Base-by-base conservation (phyloP, 35 echinoderm and acorn worm genomes). In the Lytechinus pictus region DNA sequence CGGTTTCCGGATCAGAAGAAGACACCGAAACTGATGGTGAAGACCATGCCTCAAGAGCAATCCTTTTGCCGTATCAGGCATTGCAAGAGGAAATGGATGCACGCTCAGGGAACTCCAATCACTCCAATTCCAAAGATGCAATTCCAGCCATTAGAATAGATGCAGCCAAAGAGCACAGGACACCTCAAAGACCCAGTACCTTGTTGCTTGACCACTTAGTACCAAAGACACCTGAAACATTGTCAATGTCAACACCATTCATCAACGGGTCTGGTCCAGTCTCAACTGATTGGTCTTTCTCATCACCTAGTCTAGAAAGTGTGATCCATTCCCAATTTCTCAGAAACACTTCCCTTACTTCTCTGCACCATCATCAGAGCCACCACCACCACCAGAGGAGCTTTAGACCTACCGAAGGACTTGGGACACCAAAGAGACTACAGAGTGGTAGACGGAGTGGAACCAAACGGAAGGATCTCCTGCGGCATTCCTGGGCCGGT, bases 261-360 rank as follows among this genome's bases (percentile, higher is more conserved):
- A 93, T 93, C 13, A 93, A 54, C 11, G n/a, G 52, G 53, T 57
- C 92, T 55, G 53, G 4, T 10, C 92, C 54, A 9, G 28, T 54
- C 28, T 55, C 92, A 19, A 93, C 3, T 10, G 92, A 54, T n/a
- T 57, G 53, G 54, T 54, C 52, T n/a, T 93, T 93, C 11, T 57
- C 52, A 57, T 93, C 92, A 10, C 92, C 92, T n/a, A 93, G 92
- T 57, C 92, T 93, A 93, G 92, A 93, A 27, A 93, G 92, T 57
- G 92, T 93, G 9, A 93, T 93, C 13, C 92, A 93, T 24, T 27
- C 53, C 54, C 92, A 93, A 53, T 93, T 93, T 57, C 92, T 93
- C 92, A 54, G 92, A 54, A 93, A 93, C 54, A 28, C 92, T 57
- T 93, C 55, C 53, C 13, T 57, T n/a, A 28, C 53, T 27, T 93